A percentile compares a stretch with the other conserved stretches of the same genome.
These are phyloP conservation scores for Anabas testudineus DNA, from an alignment of 2,797 vertebrate species.

Conservation along the genomic window DNA sequence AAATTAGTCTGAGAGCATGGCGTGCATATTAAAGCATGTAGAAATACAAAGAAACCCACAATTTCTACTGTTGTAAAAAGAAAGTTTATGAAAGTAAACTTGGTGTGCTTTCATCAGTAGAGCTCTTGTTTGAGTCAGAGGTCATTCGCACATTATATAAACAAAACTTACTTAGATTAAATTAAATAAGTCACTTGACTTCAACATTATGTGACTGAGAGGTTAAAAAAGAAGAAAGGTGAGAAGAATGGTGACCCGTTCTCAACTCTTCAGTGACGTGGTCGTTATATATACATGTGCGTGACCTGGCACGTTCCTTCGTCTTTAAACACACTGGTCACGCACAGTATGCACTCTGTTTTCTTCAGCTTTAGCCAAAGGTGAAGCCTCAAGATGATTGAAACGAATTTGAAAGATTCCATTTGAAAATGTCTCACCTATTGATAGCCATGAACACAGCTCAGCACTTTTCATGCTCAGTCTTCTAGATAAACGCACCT, in stretches of 20 bases:
- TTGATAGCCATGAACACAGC: constrained; percentile 29
- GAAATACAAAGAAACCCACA: neutral
- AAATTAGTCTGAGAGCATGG: neutral
- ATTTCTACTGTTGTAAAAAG: neutral
- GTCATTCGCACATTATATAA: neutral
- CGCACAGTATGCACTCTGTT: constrained; percentile 2
- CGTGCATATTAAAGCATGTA: neutral
- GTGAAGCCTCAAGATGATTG: constrained; percentile 43
- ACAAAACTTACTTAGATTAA: neutral
- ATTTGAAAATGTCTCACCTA: constrained; percentile 30
- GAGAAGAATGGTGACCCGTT: neutral
- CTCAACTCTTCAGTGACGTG: neutral
- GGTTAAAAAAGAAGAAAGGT: neutral
- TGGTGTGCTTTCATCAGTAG: neutral
- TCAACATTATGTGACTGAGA: constrained; percentile 2
- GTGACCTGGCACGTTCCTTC: constrained; percentile 1
- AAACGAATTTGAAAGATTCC: constrained; percentile 39
- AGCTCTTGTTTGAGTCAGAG: neutral
- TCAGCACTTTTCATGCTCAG: constrained; percentile 22
- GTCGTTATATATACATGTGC: constrained; percentile 6
- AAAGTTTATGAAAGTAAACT: neutral
- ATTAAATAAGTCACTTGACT: constrained; percentile 11
- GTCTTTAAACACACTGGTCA: neutral
- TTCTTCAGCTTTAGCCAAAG: constrained; percentile 34
- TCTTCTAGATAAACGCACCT: neutral